A percentile compares a stretch with the other conserved stretches of the same genome.
Conservation (phyloP, 2,888 invertebrate genomes). For the Clepsis dumicolana region DNA sequence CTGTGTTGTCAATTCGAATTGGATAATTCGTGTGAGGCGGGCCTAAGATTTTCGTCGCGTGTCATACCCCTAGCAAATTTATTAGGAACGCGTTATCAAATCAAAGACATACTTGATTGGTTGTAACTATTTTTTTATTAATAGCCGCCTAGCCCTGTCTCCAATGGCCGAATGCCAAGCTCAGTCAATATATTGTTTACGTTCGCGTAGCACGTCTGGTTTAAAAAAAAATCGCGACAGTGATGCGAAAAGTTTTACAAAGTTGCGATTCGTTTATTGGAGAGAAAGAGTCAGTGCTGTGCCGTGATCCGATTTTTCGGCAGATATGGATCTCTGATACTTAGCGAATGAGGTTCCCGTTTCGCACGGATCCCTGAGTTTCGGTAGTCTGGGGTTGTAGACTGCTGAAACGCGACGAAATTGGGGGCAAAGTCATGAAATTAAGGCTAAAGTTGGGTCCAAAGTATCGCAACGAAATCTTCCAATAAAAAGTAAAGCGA, state of each 20-base stretch:
- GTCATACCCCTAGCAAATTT: constrained; percentile 25
- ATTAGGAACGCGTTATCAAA: constrained; percentile 40
- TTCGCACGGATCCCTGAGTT: background rate
- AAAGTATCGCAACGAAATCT: constrained; percentile 3
- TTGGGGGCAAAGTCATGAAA: background rate
- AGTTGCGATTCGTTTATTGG: background rate
- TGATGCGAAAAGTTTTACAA: constrained; percentile 36
- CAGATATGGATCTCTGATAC: constrained; percentile 31
- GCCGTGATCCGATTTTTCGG: constrained; percentile 14
- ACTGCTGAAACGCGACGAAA: background rate
- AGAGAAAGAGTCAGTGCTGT: constrained; percentile 21
- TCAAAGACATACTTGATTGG: constrained; percentile 45
- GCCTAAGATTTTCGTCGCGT: background rate
- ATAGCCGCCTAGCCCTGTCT: constrained; percentile 56
- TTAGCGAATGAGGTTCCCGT: constrained; percentile 24
- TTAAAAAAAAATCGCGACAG: constrained; percentile 27
- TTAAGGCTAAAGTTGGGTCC: background rate
- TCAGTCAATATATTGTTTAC: constrained; percentile 67
- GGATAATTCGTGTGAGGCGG: background rate
- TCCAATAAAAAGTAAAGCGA: constrained; percentile 10
- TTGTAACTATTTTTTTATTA: constrained; percentile 60
- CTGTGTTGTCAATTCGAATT: background rate
- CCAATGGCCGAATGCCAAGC: constrained; percentile 69
- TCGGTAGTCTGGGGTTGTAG: background rate
- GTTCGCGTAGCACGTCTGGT: constrained; percentile 45